Base-by-base conservation (phyloP, 2,797 vertebrate species). In the Platalea minor region DNA sequence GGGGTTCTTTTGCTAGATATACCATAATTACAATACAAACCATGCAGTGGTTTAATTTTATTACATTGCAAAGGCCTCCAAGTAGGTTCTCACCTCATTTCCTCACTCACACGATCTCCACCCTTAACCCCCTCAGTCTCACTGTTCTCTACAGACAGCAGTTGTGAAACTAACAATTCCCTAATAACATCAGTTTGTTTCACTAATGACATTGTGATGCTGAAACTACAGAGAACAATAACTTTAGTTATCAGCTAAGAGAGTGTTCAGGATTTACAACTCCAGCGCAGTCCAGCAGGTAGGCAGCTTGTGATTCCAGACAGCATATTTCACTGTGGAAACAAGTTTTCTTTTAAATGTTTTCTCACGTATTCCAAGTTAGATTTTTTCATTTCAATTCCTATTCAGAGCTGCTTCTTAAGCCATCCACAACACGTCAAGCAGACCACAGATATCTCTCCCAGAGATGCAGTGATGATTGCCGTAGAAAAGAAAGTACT, bases 261-360 rank as follows among this genome's bases (percentile, higher is more conserved):
- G 37, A 45, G 11, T 19, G 63, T 29, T 51, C 28, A 77, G n/a
- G 23, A 68, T 81, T 68, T 60, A 50, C 37, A 80, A 8, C 18
- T 46, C 29, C 10, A 24, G 26, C 19, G 37, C 45, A 70, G 13
- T 35, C 67, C 31, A 74, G 45, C 37, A 88, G 53, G 53, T 35
- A 93, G 63, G 12, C 17, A 87, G 12, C 17, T 43, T 75, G 23
- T 33, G 24, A 92, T 73, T 79, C 56, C 45, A 95, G 31, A 39
- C 10, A 54, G 13, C 3, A 2, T 13, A n/a, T 53, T 59, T 63
- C 31, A 80, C 17, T 19, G 2, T 2, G 43, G 50, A 67, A 89
- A 20, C 11, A 43, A n/a, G 13, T 2, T 25, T 37, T 21, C 4
- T 45, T 31, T 61, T 5, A 7, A 73, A 10, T 2, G 0, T 31